Evolutionary conservation across 2,888 invertebrate species (phyloP).

Genomic region (Pteria penguin): DNA sequence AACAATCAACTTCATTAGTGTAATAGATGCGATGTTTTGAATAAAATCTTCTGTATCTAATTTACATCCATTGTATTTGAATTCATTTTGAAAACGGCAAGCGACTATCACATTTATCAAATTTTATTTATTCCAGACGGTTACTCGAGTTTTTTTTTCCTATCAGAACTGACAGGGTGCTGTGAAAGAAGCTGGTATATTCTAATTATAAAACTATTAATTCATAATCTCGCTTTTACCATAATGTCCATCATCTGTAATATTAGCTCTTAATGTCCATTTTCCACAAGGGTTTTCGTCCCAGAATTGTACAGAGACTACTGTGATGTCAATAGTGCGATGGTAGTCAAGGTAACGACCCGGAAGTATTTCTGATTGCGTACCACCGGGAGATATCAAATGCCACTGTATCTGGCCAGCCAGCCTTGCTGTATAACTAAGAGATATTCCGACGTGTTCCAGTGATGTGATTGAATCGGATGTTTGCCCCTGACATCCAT

Average conservation of each 20-base stretch:
- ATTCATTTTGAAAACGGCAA: too few species aligned
- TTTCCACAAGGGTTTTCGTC: neutral
- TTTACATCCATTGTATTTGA: too few species aligned
- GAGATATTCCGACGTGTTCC: constrained; percentile 1
- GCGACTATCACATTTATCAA: too few species aligned
- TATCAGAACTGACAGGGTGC: too few species aligned
- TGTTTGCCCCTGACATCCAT: neutral
- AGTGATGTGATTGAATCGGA: neutral
- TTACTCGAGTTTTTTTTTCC: too few species aligned
- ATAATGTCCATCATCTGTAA: neutral
- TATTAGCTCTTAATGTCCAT: neutral
- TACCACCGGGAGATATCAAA: neutral
- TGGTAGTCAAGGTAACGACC: neutral
- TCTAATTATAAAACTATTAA: neutral
- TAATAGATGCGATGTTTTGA: too few species aligned
- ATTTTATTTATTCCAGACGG: too few species aligned
- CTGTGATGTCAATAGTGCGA: neutral
- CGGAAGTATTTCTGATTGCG: neutral
- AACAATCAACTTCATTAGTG: too few species aligned
- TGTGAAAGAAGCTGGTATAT: too few species aligned
- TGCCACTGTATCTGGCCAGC: constrained; percentile 3
- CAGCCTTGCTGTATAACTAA: neutral
- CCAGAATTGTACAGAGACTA: constrained; percentile 9
- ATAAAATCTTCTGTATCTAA: too few species aligned
- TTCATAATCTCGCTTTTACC: neutral